Percentiles rank a stretch among this genome's conserved stretches.
Conservation (phyloP, 2,888 invertebrate genomes). For the Polietes domitor region DNA sequence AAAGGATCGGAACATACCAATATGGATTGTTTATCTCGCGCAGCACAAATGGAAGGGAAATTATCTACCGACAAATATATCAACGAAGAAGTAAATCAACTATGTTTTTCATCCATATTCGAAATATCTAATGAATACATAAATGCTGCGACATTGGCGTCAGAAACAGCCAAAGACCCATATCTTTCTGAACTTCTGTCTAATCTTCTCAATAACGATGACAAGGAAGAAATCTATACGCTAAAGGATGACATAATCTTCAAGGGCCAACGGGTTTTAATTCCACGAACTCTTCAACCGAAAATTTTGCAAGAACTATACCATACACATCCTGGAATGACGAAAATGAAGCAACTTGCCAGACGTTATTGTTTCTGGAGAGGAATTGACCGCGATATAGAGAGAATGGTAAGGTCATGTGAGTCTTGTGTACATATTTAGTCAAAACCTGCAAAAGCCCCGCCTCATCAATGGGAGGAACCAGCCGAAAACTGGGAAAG, state of each 20-base stretch:
- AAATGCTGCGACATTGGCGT: conserved; percentile 44
- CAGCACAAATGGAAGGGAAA: neutral
- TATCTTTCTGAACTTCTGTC: conserved; percentile 17
- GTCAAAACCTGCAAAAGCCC: conserved; percentile 38
- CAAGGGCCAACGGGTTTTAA: conserved; percentile 64
- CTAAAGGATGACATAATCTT: conserved; percentile 61
- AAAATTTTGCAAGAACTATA: conserved; percentile 68
- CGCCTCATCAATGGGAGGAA: conserved; percentile 34
- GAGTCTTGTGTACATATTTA: conserved; percentile 51
- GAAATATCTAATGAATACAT: conserved; percentile 25
- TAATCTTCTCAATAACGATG: conserved; percentile 4
- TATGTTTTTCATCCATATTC: conserved; percentile 19
- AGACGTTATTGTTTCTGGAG: conserved; percentile 72
- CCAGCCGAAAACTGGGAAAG: conserved; percentile 52
- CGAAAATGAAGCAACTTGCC: conserved; percentile 72
- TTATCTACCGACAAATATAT: conserved; percentile 41
- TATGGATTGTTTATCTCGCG: too few relatives aligned
- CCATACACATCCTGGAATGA: conserved; percentile 71
- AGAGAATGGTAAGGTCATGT: conserved; percentile 61
- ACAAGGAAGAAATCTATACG: conserved; percentile 44
- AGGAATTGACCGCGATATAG: conserved; percentile 71
- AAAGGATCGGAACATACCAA: conserved; percentile 44
- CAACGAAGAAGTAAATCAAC: conserved; percentile 44
- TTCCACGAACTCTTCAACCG: conserved; percentile 60
- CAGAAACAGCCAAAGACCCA: conserved; percentile 53